Percentiles rank a stretch among this genome's conserved stretches.
Evolutionary conservation across 2,797 vertebrate genomes (phyloP).

Genomic region (Oceanodroma leucorhoa): DNA sequence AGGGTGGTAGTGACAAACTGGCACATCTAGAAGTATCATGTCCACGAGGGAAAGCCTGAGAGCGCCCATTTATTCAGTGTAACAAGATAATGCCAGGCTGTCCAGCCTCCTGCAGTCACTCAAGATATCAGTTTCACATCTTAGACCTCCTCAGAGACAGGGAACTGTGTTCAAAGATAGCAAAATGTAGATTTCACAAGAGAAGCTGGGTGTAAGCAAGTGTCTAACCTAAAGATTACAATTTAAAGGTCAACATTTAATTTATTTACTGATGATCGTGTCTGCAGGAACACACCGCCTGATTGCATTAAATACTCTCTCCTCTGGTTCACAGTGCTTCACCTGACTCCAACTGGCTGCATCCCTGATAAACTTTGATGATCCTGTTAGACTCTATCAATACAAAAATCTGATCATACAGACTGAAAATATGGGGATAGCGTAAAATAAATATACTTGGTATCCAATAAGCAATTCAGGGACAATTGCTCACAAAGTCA

Average conservation of each 20-base stretch:
- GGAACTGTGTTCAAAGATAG: background rate
- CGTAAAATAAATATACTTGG: background rate
- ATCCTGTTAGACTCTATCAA: background rate
- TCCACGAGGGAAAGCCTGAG: background rate
- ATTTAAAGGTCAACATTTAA: slow-evolving; percentile 30
- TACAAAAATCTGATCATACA: background rate
- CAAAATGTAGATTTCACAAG: background rate
- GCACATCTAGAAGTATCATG: background rate
- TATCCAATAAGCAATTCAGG: background rate
- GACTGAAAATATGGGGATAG: background rate
- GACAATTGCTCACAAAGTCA: background rate
- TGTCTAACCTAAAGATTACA: background rate
- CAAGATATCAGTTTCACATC: slow-evolving; percentile 9
- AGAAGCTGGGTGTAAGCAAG: background rate
- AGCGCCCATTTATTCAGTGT: background rate
- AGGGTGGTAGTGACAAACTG: background rate
- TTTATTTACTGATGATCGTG: background rate
- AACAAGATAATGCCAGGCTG: background rate
- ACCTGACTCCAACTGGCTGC: background rate
- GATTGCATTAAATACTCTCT: background rate
- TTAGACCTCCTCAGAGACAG: slow-evolving; percentile 17
- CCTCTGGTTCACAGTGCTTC: background rate
- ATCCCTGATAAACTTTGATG: background rate
- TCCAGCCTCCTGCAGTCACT: background rate
- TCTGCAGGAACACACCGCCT: background rate